A percentile compares a stretch with the other conserved stretches of the same genome.
Evolutionary conservation across 2,888 invertebrate genomes (phyloP).

Genomic region (Drosophila trichaetosa): DNA sequence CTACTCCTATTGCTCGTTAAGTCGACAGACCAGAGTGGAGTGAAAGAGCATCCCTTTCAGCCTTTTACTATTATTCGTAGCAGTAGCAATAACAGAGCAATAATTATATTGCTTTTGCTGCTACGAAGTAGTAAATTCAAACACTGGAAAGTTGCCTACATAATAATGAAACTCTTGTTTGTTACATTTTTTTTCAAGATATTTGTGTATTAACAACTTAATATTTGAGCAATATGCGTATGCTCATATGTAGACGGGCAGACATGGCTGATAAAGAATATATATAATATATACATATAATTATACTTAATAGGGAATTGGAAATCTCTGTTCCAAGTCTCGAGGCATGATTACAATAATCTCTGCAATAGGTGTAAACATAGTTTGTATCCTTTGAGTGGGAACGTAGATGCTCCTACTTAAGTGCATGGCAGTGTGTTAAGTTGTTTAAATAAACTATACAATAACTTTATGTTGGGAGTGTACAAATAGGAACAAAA

Average conservation of each 20-base stretch:
- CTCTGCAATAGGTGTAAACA: neutral
- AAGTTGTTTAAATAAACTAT: constrained; percentile 9
- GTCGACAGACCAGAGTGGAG: neutral
- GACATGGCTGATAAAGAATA: constrained; percentile 8
- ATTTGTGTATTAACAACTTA: neutral
- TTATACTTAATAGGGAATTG: neutral
- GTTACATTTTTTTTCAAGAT: constrained; percentile 1
- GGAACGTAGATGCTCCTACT: neutral
- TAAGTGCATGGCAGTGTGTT: constrained; percentile 12
- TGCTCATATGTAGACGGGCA: constrained; percentile 22
- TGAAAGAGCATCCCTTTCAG: neutral
- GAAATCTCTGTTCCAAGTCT: neutral
- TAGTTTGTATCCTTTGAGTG: neutral
- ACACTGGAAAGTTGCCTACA: neutral
- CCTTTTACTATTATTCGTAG: neutral
- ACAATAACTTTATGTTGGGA: constrained; percentile 1
- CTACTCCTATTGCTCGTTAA: neutral
- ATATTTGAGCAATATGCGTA: constrained; percentile 7
- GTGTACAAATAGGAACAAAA: constrained; percentile 20
- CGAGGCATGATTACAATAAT: neutral
- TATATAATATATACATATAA: neutral
- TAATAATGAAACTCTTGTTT: neutral
- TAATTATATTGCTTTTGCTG: neutral
- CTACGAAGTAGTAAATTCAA: neutral
- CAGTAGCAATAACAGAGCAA: neutral